phyloP scores from a whole-genome alignment of 2,888 invertebrate genomes.

The Notodonta ziczac region DNA sequence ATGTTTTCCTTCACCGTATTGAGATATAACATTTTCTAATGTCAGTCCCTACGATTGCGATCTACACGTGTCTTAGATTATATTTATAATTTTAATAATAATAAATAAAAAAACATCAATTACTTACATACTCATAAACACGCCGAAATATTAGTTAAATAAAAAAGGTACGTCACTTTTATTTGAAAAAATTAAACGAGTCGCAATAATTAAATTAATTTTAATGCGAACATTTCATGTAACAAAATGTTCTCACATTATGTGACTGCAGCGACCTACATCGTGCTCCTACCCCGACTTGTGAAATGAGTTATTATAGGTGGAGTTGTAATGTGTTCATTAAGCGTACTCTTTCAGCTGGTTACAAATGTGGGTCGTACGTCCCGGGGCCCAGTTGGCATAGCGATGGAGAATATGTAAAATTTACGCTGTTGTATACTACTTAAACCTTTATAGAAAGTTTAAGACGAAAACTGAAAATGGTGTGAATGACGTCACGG shows the following conservation, averaged over 20 bases:
- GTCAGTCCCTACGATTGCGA: too few species aligned
- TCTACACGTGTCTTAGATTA: too few species aligned
- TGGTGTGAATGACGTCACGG: too few species aligned
- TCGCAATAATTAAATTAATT: neutral
- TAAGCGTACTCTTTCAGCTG: conserved; percentile 12
- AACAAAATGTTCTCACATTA: conserved; percentile 15
- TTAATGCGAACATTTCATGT: neutral
- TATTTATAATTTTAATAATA: too few species aligned
- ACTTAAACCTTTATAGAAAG: neutral
- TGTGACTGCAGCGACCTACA: conserved; percentile 35
- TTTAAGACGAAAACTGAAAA: too few species aligned
- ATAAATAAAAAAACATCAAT: too few species aligned
- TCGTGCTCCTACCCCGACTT: conserved; percentile 19
- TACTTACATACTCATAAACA: too few species aligned
- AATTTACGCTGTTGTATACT: neutral
- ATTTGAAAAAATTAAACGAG: too few species aligned
- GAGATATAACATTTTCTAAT: too few species aligned
- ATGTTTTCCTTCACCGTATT: too few species aligned
- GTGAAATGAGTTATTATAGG: conserved; percentile 26
- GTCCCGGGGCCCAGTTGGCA: neutral
- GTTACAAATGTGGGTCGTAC: conserved; percentile 9
- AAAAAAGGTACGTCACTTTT: too few species aligned
- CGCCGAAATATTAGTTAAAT: too few species aligned
- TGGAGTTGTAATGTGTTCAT: conserved; percentile 13
- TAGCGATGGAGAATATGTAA: neutral